phyloP scores from a whole-genome alignment of 2,113 vertebrate genomes.

The Aptenodytes patagonicus region DNA sequence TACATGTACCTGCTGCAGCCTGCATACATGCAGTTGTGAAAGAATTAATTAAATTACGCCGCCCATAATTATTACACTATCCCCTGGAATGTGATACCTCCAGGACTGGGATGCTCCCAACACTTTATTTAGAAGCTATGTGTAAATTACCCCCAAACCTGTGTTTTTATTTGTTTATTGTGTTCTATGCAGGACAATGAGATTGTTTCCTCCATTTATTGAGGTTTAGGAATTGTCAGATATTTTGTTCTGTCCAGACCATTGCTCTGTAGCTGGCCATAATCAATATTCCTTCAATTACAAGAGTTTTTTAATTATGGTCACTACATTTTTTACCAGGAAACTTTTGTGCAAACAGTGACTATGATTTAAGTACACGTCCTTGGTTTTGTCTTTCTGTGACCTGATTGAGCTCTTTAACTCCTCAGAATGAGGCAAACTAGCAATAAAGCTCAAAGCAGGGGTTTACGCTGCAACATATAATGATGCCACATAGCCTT shows the following conservation, averaged over 20 bases:
- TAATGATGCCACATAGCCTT: neutral
- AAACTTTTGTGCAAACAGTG: neutral
- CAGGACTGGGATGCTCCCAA: neutral
- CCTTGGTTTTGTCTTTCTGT: neutral
- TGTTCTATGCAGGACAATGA: neutral
- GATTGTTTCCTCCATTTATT: neutral
- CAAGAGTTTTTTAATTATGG: neutral
- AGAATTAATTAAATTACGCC: neutral
- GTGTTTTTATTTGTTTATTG: neutral
- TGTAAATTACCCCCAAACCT: neutral
- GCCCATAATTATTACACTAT: fast-evolving
- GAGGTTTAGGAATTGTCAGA: neutral
- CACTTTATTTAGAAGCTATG: neutral
- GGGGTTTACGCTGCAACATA: neutral
- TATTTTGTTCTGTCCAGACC: neutral
- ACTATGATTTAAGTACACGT: neutral
- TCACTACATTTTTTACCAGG: neutral
- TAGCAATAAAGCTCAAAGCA: neutral
- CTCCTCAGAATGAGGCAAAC: neutral
- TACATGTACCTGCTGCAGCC: neutral
- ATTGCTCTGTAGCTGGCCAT: neutral
- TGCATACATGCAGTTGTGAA: neutral
- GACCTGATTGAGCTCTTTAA: neutral
- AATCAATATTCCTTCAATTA: neutral
- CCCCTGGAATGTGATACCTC: neutral